Evolutionary conservation across 2,797 vertebrate genomes (phyloP).

Genomic region (Ciconia nigra): DNA sequence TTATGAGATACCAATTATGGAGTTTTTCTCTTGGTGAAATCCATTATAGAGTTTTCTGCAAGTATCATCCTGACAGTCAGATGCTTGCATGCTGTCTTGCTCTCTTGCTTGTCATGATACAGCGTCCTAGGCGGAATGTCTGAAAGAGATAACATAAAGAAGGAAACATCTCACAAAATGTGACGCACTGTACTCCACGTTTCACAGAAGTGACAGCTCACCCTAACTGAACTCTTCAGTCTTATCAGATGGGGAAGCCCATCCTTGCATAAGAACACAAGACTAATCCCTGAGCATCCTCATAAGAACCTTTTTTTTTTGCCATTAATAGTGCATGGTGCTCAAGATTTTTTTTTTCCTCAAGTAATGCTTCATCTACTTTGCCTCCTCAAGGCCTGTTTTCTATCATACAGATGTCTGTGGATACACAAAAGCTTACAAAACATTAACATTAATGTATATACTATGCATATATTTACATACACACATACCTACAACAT

Average conservation of each 20-base stretch:
- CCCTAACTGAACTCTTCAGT: conserved; percentile 1
- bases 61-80: background rate
- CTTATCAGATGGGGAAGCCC: background rate
- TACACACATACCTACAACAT: background rate
- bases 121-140: background rate
- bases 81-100: background rate
- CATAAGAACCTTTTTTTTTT: background rate
- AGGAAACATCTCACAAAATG: background rate
- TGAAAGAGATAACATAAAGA: conserved; percentile 6
- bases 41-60: background rate
- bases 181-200: fast-evolving
- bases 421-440: background rate
- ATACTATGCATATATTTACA: background rate
- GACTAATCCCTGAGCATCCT: conserved; percentile 11
- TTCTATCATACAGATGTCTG: background rate
- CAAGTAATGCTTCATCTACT: background rate
- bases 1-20: background rate
- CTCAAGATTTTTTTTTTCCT: background rate
- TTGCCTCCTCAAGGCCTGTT: background rate
- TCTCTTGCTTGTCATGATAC: background rate
- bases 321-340: background rate
- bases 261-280: background rate
- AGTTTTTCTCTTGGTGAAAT: background rate
- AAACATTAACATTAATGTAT: background rate
- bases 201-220: background rate